phyloP scores from a whole-genome alignment of 2,113 vertebrate species.

The Ageneiosus marmoratus region DNA sequence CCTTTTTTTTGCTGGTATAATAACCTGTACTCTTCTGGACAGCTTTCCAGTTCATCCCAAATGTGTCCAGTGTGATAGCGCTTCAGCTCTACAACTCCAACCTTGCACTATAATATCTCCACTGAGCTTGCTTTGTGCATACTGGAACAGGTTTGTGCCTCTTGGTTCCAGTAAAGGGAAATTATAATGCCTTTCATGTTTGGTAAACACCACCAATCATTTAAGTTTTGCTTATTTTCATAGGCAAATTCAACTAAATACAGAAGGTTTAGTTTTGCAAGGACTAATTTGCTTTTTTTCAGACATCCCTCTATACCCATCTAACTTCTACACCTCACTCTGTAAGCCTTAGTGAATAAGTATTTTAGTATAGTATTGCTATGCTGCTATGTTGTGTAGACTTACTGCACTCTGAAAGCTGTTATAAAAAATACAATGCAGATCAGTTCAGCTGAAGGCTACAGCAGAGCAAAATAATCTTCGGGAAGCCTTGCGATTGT shows the following conservation, averaged over 20 bases:
- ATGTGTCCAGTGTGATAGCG: too few relatives aligned
- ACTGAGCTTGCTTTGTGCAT: background rate
- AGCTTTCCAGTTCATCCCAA: background rate
- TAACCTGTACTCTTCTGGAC: background rate
- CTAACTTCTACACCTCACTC: background rate
- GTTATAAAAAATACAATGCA: background rate
- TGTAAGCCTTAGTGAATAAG: background rate
- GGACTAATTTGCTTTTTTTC: background rate
- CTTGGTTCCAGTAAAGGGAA: background rate
- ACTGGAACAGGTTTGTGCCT: background rate
- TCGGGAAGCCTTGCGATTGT: background rate
- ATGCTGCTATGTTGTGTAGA: constrained; percentile 6
- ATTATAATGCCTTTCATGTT: background rate
- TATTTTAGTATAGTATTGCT: background rate
- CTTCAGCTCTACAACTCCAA: background rate
- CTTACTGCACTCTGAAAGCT: background rate
- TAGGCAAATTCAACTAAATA: background rate
- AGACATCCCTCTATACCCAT: background rate
- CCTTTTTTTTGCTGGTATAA: background rate
- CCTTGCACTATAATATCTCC: background rate
- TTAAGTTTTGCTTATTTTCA: background rate
- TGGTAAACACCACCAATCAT: background rate
- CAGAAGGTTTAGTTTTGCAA: background rate
- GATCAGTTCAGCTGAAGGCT: constrained; percentile 6
- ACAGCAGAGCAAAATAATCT: constrained; percentile 3